These are phyloP conservation scores for Tribolium madens DNA, from an alignment of 1,140 invertebrate genomes.

Conservation along the genomic window DNA sequence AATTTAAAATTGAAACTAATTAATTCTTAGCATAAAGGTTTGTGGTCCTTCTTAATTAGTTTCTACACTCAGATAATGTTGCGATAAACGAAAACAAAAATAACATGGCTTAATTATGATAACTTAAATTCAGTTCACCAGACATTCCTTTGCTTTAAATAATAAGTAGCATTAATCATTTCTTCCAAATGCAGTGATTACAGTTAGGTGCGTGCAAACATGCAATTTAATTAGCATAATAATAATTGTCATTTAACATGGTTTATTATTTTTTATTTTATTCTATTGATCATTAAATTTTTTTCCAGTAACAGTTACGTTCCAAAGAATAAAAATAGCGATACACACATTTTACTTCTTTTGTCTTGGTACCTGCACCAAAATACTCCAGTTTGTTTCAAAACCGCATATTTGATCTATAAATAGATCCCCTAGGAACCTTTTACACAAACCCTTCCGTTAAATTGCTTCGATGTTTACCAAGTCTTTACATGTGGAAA, in stretches of 20 bases:
- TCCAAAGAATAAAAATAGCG: background rate
- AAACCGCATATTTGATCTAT: background rate
- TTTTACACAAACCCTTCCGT: background rate
- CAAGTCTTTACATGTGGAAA: background rate
- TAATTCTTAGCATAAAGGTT: background rate
- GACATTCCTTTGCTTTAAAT: slow-evolving; percentile 14
- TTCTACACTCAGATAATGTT: background rate
- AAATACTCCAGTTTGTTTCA: slow-evolving; percentile 6
- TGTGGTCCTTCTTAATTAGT: background rate
- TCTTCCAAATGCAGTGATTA: slow-evolving; percentile 23
- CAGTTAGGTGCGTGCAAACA: slow-evolving; percentile 34
- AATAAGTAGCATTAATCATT: slow-evolving; percentile 15
- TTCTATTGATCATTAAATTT: too few relatives aligned
- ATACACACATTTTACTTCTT: background rate
- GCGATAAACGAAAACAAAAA: background rate
- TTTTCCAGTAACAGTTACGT: background rate
- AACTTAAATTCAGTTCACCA: slow-evolving; percentile 30
- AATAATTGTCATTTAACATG: background rate
- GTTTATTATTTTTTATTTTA: background rate
- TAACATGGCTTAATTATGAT: background rate
- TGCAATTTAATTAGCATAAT: slow-evolving; percentile 1
- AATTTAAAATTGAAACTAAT: too few relatives aligned
- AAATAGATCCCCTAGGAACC: background rate
- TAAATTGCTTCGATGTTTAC: background rate
- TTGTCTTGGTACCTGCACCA: background rate